Conservation (phyloP, 2,888 invertebrate species). For the Fragum whitleyi region DNA sequence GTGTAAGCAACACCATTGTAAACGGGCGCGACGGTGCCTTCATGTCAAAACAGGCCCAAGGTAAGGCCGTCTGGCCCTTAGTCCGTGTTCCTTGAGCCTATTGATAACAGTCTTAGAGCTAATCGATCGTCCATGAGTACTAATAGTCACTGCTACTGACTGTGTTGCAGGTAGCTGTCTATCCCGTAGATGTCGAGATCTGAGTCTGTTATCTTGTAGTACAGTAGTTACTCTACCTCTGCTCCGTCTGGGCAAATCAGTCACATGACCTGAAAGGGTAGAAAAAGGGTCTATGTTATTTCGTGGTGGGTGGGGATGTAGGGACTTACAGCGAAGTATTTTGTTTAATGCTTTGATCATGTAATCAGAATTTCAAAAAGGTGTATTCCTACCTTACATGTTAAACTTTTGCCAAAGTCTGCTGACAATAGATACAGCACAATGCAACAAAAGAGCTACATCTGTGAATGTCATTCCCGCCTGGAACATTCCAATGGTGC, state of each 20-base stretch:
- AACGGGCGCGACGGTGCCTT: too few species aligned
- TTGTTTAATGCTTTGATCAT: too few species aligned
- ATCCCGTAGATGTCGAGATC: conserved; percentile 5
- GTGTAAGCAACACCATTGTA: conserved; percentile 7
- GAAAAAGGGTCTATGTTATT: not conserved
- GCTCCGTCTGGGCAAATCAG: conserved; percentile 13
- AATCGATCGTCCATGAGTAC: conserved; percentile 24
- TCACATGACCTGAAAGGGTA: conserved; percentile 4
- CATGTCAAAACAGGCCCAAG: conserved; percentile 22
- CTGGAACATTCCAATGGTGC: too few species aligned
- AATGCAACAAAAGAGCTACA: too few species aligned
- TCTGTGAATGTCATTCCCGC: too few species aligned
- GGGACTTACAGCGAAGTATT: too few species aligned
- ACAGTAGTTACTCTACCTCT: too few species aligned
- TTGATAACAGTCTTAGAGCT: conserved; percentile 28
- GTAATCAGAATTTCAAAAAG: too few species aligned
- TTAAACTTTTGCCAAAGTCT: too few species aligned
- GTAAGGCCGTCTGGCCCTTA: conserved; percentile 24
- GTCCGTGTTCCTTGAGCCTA: conserved; percentile 19
- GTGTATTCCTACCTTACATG: too few species aligned
- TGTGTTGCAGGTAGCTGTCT: conserved; percentile 11
- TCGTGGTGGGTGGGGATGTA: too few species aligned
- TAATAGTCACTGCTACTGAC: conserved; percentile 20
- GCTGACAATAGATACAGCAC: too few species aligned
- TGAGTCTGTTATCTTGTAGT: conserved; percentile 9